Percentiles rank a stretch among this genome's conserved stretches.
phyloP scores from a whole-genome alignment of 2,888 invertebrate genomes.

The Lithophane ornitopus region DNA sequence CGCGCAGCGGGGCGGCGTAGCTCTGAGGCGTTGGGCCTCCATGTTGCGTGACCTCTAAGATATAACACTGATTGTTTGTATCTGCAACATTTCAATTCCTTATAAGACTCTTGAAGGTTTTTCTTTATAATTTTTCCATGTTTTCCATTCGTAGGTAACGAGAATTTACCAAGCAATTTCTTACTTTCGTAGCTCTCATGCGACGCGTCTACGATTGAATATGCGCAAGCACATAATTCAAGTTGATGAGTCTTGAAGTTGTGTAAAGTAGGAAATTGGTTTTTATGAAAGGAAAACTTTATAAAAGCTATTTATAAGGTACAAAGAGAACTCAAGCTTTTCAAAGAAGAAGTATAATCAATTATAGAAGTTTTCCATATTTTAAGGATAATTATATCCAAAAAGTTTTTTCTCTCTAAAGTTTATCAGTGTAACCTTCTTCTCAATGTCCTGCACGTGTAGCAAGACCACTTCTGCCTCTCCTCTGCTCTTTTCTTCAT shows the following conservation, averaged over 20 bases:
- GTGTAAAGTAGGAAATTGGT: slow-evolving; percentile 35
- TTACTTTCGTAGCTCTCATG: slow-evolving; percentile 8
- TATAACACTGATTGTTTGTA: background rate
- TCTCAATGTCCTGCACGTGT: background rate
- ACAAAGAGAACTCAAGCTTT: slow-evolving; percentile 19
- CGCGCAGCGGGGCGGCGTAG: slow-evolving; percentile 56
- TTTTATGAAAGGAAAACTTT: slow-evolving; percentile 33
- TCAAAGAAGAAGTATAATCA: background rate
- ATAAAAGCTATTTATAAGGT: slow-evolving; percentile 14
- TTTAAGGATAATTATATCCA: background rate
- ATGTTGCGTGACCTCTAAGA: slow-evolving; percentile 40
- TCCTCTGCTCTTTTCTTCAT: background rate
- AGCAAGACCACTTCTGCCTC: background rate
- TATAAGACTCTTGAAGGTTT: background rate
- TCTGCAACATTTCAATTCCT: background rate
- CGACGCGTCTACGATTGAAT: slow-evolving; percentile 19
- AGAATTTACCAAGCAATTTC: background rate
- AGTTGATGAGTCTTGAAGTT: slow-evolving; percentile 21
- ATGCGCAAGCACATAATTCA: slow-evolving; percentile 26
- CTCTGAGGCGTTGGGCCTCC: slow-evolving; percentile 53
- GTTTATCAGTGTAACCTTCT: background rate
- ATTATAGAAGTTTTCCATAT: slow-evolving; percentile 6
- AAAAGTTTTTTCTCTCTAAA: background rate
- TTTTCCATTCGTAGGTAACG: background rate
- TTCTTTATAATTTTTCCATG: background rate